Conservation (phyloP, 2,888 invertebrate species). For the Acronicta leporina region DNA sequence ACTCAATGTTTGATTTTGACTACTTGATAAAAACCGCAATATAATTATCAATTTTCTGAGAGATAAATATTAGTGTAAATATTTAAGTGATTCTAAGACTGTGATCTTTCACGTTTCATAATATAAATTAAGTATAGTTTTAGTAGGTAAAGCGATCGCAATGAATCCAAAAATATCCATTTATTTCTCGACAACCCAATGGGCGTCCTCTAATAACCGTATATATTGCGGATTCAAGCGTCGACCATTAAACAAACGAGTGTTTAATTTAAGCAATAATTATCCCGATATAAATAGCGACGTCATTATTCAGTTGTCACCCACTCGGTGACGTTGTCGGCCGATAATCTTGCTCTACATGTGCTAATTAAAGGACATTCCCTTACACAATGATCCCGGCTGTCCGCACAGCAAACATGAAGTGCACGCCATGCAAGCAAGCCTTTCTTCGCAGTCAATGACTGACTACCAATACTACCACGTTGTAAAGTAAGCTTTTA, state of each 20-base stretch:
- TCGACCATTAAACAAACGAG: constrained; percentile 37
- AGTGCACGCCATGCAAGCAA: constrained; percentile 72
- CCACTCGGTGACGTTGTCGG: constrained; percentile 70
- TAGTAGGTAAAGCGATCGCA: constrained; percentile 7
- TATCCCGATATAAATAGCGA: constrained; percentile 65
- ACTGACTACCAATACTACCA: constrained; percentile 80
- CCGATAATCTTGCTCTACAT: constrained; percentile 84
- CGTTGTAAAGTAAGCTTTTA: constrained; percentile 75
- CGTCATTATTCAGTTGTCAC: constrained; percentile 84
- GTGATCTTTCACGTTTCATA: background rate
- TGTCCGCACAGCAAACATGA: constrained; percentile 74
- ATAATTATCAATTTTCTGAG: no score
- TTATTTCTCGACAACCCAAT: constrained; percentile 12
- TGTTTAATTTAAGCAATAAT: constrained; percentile 62
- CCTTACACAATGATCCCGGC: constrained; percentile 83
- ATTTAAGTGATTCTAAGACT: no score
- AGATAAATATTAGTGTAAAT: no score
- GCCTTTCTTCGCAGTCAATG: constrained; percentile 76
- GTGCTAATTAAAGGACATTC: constrained; percentile 86
- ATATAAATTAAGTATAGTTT: background rate
- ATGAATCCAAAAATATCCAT: constrained; percentile 6
- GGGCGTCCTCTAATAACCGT: constrained; percentile 15
- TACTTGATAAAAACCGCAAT: no score
- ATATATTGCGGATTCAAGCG: constrained; percentile 16
- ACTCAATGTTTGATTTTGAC: no score